Conservation (phyloP, 2,888 invertebrate genomes). For the Electrophaes corylata region DNA sequence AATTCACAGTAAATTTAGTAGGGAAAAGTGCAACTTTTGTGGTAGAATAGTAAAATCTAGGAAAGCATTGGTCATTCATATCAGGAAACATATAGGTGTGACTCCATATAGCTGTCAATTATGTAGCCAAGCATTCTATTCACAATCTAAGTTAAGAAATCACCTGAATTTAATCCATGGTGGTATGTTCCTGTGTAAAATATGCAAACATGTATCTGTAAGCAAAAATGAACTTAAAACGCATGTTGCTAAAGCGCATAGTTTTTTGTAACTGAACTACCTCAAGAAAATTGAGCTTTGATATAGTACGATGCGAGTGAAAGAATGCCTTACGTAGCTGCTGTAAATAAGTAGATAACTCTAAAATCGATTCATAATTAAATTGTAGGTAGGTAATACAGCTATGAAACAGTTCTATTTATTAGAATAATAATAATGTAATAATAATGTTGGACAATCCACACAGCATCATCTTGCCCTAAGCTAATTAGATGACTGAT, state of each 20-base stretch:
- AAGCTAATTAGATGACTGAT: too few species aligned
- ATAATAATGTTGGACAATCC: too few species aligned
- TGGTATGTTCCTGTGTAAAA: constrained; percentile 63
- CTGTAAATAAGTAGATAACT: neutral
- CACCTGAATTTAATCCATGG: constrained; percentile 70
- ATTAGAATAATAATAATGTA: too few species aligned
- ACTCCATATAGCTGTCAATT: constrained; percentile 67
- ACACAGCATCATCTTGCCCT: too few species aligned
- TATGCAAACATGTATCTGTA: constrained; percentile 62
- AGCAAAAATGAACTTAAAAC: constrained; percentile 59
- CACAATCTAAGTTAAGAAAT: constrained; percentile 50
- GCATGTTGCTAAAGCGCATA: constrained; percentile 61
- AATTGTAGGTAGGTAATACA: too few species aligned
- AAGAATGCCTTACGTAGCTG: neutral
- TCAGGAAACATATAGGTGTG: constrained; percentile 69
- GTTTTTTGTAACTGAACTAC: constrained; percentile 44
- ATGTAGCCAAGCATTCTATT: constrained; percentile 63
- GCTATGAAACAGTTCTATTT: too few species aligned
- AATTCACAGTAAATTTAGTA: constrained; percentile 58
- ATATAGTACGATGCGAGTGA: neutral
- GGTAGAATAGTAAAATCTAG: constrained; percentile 62
- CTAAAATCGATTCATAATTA: too few species aligned
- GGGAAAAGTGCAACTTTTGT: constrained; percentile 69
- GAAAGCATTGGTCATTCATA: constrained; percentile 66
- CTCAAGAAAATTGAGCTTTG: neutral